Percentiles rank a stretch among this genome's conserved stretches.
Evolutionary conservation across 2,797 vertebrate genomes (phyloP).

Genomic region (Vipera latastei): DNA sequence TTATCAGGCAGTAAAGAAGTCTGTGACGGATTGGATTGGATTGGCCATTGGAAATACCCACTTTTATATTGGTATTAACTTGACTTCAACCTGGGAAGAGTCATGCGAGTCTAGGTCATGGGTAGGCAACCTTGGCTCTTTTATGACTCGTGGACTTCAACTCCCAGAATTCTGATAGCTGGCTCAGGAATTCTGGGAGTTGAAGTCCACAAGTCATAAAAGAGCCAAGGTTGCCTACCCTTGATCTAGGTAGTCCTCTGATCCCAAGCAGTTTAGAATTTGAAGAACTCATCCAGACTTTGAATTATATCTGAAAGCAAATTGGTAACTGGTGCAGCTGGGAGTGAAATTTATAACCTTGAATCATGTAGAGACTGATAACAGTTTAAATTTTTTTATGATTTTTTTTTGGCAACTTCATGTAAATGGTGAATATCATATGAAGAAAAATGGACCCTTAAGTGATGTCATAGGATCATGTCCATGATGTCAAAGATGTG

Average conservation of each 20-base stretch:
- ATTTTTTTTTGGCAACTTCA: neutral
- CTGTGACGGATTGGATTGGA: neutral
- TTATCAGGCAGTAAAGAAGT: neutral
- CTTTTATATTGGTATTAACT: neutral
- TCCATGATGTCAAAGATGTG: neutral
- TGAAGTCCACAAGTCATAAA: too few species aligned
- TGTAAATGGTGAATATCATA: neutral
- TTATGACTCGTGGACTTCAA: too few species aligned
- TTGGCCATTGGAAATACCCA: neutral
- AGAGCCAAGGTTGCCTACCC: too few species aligned
- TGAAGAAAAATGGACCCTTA: neutral
- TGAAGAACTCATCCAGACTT: neutral
- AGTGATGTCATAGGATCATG: neutral
- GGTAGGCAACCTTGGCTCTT: too few species aligned
- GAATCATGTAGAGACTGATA: neutral
- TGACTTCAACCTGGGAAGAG: neutral
- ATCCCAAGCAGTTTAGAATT: neutral
- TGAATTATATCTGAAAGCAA: neutral
- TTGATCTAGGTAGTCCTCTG: neutral
- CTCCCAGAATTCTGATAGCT: too few species aligned
- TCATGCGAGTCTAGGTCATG: neutral
- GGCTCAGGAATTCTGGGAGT: too few species aligned
- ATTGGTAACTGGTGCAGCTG: neutral
- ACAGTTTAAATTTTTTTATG: neutral
- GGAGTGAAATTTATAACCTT: neutral